These are phyloP conservation scores for Aphrophora alni DNA, from an alignment of 2,888 invertebrate genomes.

Conservation along the genomic window DNA sequence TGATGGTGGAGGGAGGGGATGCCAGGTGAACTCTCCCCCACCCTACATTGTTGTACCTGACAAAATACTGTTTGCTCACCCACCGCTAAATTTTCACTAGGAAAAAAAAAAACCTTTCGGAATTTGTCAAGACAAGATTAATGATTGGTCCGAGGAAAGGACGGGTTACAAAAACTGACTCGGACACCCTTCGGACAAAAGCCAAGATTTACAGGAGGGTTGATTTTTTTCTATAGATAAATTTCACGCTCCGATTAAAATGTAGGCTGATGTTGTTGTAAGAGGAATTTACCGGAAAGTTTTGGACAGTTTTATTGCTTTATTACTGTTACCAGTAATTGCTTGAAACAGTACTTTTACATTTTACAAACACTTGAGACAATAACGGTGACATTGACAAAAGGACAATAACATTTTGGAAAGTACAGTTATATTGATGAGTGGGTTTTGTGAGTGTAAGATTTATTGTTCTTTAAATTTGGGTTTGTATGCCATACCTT, in stretches of 20 bases:
- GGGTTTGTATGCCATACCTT: not conserved
- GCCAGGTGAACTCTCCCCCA: not conserved
- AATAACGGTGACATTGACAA: too few relatives aligned
- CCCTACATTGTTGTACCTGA: not conserved
- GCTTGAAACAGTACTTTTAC: not conserved
- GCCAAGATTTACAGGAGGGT: not conserved
- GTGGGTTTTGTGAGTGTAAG: too few relatives aligned
- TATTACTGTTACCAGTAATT: too few relatives aligned
- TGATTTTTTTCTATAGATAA: not conserved
- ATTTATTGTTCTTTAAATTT: not conserved
- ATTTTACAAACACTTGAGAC: not conserved
- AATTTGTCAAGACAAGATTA: not conserved
- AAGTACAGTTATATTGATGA: too few relatives aligned
- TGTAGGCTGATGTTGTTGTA: not conserved
- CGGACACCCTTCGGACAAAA: not conserved
- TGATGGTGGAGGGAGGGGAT: not conserved
- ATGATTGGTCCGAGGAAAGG: not conserved
- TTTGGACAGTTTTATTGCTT: not conserved
- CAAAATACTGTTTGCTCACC: not conserved
- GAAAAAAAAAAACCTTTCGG: not conserved
- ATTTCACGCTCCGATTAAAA: slow-evolving; percentile 1
- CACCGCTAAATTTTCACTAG: not conserved
- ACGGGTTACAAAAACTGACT: slow-evolving; percentile 9
- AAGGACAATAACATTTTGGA: too few relatives aligned
- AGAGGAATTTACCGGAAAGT: not conserved